phyloP scores from a whole-genome alignment of 2,888 invertebrate genomes.

The Norana najaformis region DNA sequence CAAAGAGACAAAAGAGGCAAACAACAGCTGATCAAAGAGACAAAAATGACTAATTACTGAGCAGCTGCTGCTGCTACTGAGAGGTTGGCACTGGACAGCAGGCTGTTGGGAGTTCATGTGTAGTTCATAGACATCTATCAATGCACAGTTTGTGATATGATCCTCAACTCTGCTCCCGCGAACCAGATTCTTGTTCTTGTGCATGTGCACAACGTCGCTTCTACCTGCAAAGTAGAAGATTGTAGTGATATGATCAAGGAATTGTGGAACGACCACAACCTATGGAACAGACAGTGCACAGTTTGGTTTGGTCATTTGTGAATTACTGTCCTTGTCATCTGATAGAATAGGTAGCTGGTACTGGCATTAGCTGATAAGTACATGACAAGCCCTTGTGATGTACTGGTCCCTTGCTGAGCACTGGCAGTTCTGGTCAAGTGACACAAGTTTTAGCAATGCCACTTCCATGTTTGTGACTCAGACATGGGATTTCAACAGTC shows the following conservation, averaged over 20 bases:
- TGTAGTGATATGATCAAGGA: background rate
- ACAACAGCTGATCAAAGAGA: background rate
- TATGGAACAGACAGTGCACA: too few species aligned
- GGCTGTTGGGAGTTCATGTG: slow-evolving; percentile 55
- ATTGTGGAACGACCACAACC: too few species aligned
- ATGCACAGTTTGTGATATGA: slow-evolving; percentile 59
- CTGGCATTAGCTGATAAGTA: too few species aligned
- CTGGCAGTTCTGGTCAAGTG: too few species aligned
- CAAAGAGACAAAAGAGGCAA: background rate
- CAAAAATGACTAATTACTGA: background rate
- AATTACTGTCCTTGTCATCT: too few species aligned
- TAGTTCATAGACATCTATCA: slow-evolving; percentile 57
- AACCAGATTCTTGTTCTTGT: slow-evolving; percentile 54
- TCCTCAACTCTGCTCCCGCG: slow-evolving; percentile 58
- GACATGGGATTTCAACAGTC: too few species aligned
- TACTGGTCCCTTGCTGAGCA: too few species aligned
- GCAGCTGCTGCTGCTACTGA: background rate
- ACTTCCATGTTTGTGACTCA: too few species aligned
- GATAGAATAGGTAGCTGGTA: too few species aligned
- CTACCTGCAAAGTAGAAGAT: slow-evolving; percentile 38
- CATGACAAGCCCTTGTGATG: too few species aligned
- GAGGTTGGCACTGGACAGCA: slow-evolving; percentile 54
- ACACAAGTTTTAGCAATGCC: too few species aligned
- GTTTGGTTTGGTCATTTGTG: too few species aligned
- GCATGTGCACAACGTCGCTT: slow-evolving; percentile 55